Evolutionary conservation across 2,797 vertebrate species (phyloP).

Genomic region (Staurois parvus): DNA sequence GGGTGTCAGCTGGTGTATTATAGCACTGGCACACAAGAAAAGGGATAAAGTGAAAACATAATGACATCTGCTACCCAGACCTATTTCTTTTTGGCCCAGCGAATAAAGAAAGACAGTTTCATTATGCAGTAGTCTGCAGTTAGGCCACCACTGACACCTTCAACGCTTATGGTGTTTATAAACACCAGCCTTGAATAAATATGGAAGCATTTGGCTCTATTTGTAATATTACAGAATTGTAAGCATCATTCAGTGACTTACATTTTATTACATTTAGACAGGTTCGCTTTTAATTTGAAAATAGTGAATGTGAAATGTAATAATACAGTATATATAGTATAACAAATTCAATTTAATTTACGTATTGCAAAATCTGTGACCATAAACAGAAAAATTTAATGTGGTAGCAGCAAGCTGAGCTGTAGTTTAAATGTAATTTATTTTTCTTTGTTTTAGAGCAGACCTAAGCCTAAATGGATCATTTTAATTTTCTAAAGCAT

Average conservation of each 20-base stretch:
- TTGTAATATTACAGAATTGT: slow-evolving; percentile 2
- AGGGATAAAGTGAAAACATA: slow-evolving; percentile 83
- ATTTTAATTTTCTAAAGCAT: no score
- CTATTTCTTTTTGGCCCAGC: slow-evolving; percentile 81
- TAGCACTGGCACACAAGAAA: slow-evolving; percentile 79
- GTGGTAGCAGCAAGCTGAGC: no score
- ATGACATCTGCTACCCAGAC: slow-evolving; percentile 60
- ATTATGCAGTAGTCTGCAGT: slow-evolving; percentile 82
- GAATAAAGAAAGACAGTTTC: slow-evolving; percentile 83
- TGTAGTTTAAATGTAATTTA: no score
- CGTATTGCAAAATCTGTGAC: no score
- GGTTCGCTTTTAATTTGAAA: no score
- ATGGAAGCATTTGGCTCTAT: slow-evolving; percentile 29
- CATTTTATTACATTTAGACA: no score
- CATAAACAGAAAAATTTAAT: no score
- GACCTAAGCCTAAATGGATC: no score
- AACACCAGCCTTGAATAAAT: slow-evolving; percentile 19
- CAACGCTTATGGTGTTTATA: slow-evolving; percentile 55
- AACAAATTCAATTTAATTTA: no score
- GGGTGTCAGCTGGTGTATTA: slow-evolving; percentile 84
- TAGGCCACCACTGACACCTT: slow-evolving; percentile 64
- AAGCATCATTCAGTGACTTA: background rate
- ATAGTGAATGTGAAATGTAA: no score
- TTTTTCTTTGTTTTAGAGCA: no score
- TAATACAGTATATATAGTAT: no score